Evolutionary conservation across 53 echinoderm and acorn worm species (phyloP).

Genomic region (Paelopatides confundens): DNA sequence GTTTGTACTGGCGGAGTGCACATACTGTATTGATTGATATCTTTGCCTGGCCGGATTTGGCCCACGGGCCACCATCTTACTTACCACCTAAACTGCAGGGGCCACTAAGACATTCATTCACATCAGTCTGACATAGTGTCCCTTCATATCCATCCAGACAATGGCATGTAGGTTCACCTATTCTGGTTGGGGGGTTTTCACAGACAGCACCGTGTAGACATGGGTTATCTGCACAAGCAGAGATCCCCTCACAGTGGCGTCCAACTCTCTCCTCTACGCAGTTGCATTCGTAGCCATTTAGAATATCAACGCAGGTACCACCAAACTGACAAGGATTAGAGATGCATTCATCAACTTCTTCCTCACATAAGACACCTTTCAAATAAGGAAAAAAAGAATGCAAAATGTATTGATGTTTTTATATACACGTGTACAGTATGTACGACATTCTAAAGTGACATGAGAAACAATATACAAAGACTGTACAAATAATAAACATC

Average conservation of each 20-base stretch:
- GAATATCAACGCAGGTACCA: conserved; percentile 68
- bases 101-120: conserved; percentile 82
- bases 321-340: conserved; percentile 76
- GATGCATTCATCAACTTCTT: conserved; percentile 67
- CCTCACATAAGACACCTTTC: conserved; percentile 57
- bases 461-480: too few species aligned
- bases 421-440: too few species aligned
- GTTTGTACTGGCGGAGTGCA: too few species aligned
- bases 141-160: conserved; percentile 90
- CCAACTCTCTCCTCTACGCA: conserved; percentile 76
- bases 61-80: not conserved
- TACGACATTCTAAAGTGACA: too few species aligned
- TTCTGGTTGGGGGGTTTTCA: conserved; percentile 51
- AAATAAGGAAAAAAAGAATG: not conserved
- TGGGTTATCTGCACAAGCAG: conserved; percentile 78
- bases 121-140: conserved; percentile 70
- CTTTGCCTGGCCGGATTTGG: too few species aligned
- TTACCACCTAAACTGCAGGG: conserved; percentile 80
- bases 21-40: too few species aligned
- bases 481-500: too few species aligned
- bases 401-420: not conserved
- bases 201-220: conserved; percentile 92
- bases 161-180: conserved; percentile 66
- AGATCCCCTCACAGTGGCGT: conserved; percentile 72
- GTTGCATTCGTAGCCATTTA: conserved; percentile 69